phyloP scores from a whole-genome alignment of 2,113 vertebrate genomes.

The Poeciliopsis occidentalis region DNA sequence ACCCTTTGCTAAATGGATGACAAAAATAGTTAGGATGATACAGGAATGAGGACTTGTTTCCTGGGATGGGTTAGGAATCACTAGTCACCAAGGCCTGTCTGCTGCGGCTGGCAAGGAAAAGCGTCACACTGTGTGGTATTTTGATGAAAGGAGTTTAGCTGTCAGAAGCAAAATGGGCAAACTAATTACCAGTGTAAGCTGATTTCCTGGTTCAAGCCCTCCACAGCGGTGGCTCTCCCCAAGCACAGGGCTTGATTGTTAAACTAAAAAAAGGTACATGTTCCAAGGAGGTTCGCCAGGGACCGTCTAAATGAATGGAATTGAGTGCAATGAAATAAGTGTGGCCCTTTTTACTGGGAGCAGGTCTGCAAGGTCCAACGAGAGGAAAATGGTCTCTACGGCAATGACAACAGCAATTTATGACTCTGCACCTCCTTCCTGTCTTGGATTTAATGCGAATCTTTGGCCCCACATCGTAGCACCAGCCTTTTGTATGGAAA shows the following conservation, averaged over 20 bases:
- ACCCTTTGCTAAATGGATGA: constrained; percentile 67
- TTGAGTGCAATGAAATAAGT: constrained; percentile 72
- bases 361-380: constrained; percentile 64
- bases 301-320: constrained; percentile 61
- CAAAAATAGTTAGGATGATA: constrained; percentile 61
- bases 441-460: constrained; percentile 56
- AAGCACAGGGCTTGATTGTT: constrained; percentile 61
- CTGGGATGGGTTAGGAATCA: constrained; percentile 38
- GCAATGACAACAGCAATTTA: constrained; percentile 43
- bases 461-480: constrained; percentile 25
- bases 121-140: constrained; percentile 54
- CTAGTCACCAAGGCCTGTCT: constrained; percentile 14
- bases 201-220: constrained; percentile 69
- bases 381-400: constrained; percentile 42
- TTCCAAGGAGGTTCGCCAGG: constrained; percentile 55
- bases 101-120: constrained; percentile 20
- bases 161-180: constrained; percentile 65
- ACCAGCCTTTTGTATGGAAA: constrained; percentile 61
- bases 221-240: constrained; percentile 46
- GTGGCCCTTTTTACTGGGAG: constrained; percentile 50
- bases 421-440: constrained; percentile 31
- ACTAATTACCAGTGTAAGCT: constrained; percentile 73
- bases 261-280: constrained; percentile 72
- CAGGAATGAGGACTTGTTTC: constrained; percentile 48
- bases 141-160: constrained; percentile 67